A percentile compares a stretch with the other conserved stretches of the same genome.
Evolutionary conservation across 2,888 invertebrate species (phyloP).

Genomic region (Acleris emargana): DNA sequence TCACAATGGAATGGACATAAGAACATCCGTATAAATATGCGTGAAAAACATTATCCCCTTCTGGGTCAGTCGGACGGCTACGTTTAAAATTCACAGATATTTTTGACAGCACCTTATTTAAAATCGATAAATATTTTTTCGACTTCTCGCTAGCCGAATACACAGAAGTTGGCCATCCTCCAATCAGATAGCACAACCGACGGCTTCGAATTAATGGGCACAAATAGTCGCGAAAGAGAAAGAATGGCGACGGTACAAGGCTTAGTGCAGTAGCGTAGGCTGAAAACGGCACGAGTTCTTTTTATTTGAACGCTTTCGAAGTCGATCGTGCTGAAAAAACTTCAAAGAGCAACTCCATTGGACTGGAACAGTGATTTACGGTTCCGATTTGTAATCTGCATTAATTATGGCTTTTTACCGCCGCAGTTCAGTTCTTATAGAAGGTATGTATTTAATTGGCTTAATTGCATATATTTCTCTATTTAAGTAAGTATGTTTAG

Average conservation of each 20-base stretch:
- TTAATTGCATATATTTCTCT: no score
- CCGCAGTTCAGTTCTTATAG: no score
- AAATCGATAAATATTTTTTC: no score
- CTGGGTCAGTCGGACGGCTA: no score
- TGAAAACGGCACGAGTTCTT: conserved; percentile 23
- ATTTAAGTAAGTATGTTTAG: no score
- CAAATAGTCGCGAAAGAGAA: conserved; percentile 33
- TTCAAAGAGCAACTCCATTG: conserved; percentile 7
- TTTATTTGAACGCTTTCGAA: conserved; percentile 27
- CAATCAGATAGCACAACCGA: conserved; percentile 30
- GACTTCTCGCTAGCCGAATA: neutral
- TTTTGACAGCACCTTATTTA: no score
- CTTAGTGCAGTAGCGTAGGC: conserved; percentile 30
- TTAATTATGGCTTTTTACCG: no score
- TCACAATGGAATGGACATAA: no score
- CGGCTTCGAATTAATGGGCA: conserved; percentile 26
- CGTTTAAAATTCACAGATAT: no score
- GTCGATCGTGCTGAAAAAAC: conserved; percentile 21
- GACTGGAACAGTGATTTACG: conserved; percentile 10
- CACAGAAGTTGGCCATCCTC: conserved; percentile 26
- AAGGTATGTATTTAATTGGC: no score
- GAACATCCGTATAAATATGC: no score
- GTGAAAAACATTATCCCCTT: no score
- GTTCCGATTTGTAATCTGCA: conserved; percentile 5
- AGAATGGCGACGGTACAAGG: conserved; percentile 22